Evolutionary conservation across 2,888 invertebrate species (phyloP).

Genomic region (Sisyra terminalis): DNA sequence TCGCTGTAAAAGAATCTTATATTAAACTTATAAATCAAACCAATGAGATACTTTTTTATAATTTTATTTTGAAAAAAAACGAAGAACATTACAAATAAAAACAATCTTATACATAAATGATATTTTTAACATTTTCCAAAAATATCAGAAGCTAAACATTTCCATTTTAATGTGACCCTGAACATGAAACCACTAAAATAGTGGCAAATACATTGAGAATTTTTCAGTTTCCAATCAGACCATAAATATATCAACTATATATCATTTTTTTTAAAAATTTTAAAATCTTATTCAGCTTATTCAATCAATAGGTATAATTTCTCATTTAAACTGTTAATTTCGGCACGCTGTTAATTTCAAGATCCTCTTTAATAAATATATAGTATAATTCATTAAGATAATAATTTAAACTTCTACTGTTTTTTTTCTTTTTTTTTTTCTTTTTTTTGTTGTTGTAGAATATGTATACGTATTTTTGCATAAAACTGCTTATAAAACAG

Average conservation of each 20-base stretch:
- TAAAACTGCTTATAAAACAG: neutral
- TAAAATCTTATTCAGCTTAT: conserved; percentile 14
- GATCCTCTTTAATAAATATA: conserved; percentile 14
- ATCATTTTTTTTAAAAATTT: conserved; percentile 13
- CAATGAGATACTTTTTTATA: conserved; percentile 11
- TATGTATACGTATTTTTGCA: neutral
- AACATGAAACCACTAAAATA: conserved; percentile 21
- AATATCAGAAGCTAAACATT: conserved; percentile 28
- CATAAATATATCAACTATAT: conserved; percentile 11
- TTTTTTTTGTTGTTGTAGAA: neutral
- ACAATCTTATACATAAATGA: conserved; percentile 29
- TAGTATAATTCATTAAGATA: neutral
- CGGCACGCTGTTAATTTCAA: conserved; percentile 17
- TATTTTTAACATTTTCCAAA: conserved; percentile 30
- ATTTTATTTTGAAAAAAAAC: conserved; percentile 28
- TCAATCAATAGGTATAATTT: conserved; percentile 12
- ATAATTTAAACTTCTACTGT: neutral
- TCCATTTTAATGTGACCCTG: conserved; percentile 31
- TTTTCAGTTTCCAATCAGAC: conserved; percentile 12
- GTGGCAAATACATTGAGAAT: conserved; percentile 21
- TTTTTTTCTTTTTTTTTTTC: neutral
- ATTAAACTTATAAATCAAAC: too few species aligned
- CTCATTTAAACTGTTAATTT: conserved; percentile 13
- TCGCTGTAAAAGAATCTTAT: too few species aligned
- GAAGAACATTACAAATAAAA: conserved; percentile 30